Percentiles rank a stretch among this genome's conserved stretches.
Conservation (phyloP, 1,140 invertebrate genomes). For the Kradibia gibbosae region DNA sequence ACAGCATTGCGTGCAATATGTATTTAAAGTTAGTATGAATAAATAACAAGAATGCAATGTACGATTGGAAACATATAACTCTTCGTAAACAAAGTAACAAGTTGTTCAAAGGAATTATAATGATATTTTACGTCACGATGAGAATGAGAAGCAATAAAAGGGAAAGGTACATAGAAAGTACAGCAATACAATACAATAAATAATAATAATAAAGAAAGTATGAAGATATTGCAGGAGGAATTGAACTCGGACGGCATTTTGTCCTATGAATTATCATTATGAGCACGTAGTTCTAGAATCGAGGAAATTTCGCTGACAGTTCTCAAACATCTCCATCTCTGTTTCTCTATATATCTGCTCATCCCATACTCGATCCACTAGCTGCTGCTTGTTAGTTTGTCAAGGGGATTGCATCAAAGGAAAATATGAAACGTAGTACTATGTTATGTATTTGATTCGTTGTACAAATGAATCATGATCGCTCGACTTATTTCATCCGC, state of each 20-base stretch:
- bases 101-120: no score
- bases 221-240: no score
- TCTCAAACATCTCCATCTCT: slow-evolving; percentile 26
- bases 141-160: background rate
- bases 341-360: slow-evolving; percentile 14
- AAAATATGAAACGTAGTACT: slow-evolving; percentile 7
- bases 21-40: no score
- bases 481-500: slow-evolving; percentile 23
- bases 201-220: background rate
- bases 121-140: no score
- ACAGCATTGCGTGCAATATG: no score
- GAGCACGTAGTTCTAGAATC: slow-evolving; percentile 34
- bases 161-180: background rate
- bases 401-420: slow-evolving; percentile 25
- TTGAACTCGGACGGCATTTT: background rate
- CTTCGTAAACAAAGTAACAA: no score
- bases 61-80: no score
- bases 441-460: slow-evolving; percentile 7
- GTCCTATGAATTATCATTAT: slow-evolving; percentile 44
- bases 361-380: slow-evolving; percentile 23
- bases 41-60: no score
- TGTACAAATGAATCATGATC: background rate
- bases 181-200: background rate
- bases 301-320: slow-evolving; percentile 39
- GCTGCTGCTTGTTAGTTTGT: slow-evolving; percentile 26